Conservation (phyloP, 1,140 invertebrate genomes). For the Octopus sinensis region DNA sequence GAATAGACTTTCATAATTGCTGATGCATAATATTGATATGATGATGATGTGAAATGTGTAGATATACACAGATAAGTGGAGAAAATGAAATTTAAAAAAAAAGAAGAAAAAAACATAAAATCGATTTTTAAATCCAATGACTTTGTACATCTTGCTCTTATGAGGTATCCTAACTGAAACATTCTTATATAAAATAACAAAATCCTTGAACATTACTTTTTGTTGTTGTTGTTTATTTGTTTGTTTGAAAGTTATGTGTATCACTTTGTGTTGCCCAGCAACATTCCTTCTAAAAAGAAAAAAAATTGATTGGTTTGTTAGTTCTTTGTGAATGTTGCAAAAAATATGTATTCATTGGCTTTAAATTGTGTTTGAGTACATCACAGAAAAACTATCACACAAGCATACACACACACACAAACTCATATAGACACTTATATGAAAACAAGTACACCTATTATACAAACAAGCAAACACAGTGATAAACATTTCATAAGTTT, state of each 20-base stretch:
- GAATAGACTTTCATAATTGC: not conserved
- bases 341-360: no score
- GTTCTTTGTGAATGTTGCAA: no score
- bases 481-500: no score
- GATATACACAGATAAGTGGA: not conserved
- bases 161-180: not conserved
- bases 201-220: not conserved
- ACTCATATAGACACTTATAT: no score
- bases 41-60: not conserved
- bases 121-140: no score
- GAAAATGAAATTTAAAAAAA: not conserved
- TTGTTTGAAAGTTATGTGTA: not conserved
- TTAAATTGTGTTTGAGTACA: no score
- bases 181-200: not conserved
- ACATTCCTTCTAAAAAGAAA: not conserved
- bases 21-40: not conserved
- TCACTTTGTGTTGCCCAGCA: not conserved
- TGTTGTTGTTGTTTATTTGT: not conserved
- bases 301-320: no score
- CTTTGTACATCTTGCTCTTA: slow-evolving; percentile 1
- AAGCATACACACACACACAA: no score
- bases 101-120: no score
- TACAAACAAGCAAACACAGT: no score
- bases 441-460: no score
- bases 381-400: no score